Percentiles rank a stretch among this genome's conserved stretches.
Conservation (phyloP, 1,140 invertebrate genomes). For the Solenopsis fugax region DNA sequence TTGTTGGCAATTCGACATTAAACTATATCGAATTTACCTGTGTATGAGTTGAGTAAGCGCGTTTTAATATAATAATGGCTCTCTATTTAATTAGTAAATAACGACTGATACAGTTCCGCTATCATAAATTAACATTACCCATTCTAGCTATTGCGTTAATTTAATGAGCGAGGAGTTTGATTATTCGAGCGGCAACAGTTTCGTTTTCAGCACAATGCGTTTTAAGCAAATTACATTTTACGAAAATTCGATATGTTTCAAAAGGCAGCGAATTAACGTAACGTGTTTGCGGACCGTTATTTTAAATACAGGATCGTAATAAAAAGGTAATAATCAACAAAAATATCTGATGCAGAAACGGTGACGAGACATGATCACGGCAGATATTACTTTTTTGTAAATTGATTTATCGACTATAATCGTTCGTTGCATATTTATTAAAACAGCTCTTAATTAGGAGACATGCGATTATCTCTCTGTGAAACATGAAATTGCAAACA, state of each 20-base stretch:
- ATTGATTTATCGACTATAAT: constrained; percentile 35
- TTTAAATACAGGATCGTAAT: constrained; percentile 25
- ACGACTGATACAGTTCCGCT: constrained; percentile 21
- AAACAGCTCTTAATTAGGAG: constrained; percentile 51
- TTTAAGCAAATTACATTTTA: constrained; percentile 62
- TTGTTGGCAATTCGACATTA: constrained; percentile 16
- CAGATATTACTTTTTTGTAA: constrained; percentile 42
- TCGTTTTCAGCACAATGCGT: constrained; percentile 43
- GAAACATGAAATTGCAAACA: constrained; percentile 18
- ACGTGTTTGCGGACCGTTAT: not conserved
- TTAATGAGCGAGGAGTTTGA: constrained; percentile 47
- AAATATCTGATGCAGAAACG: constrained; percentile 14
- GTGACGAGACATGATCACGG: constrained; percentile 11
- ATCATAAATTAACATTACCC: constrained; percentile 47
- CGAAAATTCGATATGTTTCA: constrained; percentile 50
- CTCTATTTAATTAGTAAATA: constrained; percentile 57
- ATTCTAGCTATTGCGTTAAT: constrained; percentile 48
- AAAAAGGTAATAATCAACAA: constrained; percentile 53
- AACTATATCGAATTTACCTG: constrained; percentile 12
- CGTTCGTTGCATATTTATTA: constrained; percentile 35
- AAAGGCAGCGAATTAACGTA: constrained; percentile 45
- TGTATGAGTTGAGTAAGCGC: constrained; percentile 20
- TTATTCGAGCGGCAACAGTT: constrained; percentile 42
- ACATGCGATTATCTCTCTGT: constrained; percentile 11
- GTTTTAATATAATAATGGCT: constrained; percentile 35